A percentile compares a stretch with the other conserved stretches of the same genome.
Conservation (phyloP, 2,888 invertebrate genomes). For the Myopa tessellatipennis region DNA sequence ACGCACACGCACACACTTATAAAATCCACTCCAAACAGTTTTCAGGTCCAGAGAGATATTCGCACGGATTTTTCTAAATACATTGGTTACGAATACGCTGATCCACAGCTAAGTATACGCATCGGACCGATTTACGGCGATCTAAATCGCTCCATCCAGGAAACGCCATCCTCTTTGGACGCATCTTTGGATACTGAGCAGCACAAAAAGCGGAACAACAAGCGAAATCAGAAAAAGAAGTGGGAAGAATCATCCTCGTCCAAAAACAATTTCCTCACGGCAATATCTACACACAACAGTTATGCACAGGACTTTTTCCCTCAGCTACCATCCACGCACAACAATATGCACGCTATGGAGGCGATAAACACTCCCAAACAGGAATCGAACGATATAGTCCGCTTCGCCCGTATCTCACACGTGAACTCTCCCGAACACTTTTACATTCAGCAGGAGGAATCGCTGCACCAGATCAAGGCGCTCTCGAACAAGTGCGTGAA, state of each 20-base stretch:
- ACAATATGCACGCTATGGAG: background rate
- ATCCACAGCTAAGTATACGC: conserved; percentile 54
- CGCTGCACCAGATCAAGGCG: conserved; percentile 45
- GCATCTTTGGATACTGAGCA: conserved; percentile 18
- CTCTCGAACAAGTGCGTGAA: conserved; percentile 50
- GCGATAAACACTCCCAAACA: background rate
- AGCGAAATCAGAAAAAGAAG: conserved; percentile 39
- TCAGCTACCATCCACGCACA: background rate
- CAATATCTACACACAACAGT: background rate
- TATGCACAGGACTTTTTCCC: too few relatives aligned
- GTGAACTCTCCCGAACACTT: conserved; percentile 75
- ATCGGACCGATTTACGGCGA: conserved; percentile 51
- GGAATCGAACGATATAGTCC: conserved; percentile 8
- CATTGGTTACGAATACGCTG: conserved; percentile 47
- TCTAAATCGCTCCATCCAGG: conserved; percentile 41
- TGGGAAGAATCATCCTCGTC: background rate
- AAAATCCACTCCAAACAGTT: conserved; percentile 21
- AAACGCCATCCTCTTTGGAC: conserved; percentile 28
- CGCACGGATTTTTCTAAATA: conserved; percentile 46
- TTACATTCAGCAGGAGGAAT: conserved; percentile 67
- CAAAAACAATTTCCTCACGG: background rate
- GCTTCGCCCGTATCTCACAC: conserved; percentile 68
- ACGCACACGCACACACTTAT: conserved; percentile 15
- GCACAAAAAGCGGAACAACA: conserved; percentile 38
- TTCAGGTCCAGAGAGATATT: conserved; percentile 40